Conservation (phyloP, 92 coral and sea anemone species). For the Actinernus sp. region DNA sequence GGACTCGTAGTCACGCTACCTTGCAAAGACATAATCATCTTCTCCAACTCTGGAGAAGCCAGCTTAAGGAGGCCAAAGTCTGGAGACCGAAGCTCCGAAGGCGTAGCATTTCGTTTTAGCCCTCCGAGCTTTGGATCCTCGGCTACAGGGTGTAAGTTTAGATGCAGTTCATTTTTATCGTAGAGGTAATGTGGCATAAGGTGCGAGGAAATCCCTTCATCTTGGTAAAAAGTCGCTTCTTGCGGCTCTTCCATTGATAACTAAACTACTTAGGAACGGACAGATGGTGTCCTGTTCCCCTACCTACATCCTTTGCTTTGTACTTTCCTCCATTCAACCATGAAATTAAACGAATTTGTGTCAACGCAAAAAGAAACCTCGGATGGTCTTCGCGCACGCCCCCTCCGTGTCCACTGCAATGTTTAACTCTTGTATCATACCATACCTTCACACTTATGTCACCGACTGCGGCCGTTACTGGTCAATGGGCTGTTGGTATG, state of each 20-base stretch:
- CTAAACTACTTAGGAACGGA: constrained; percentile 68
- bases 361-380: constrained; percentile 36
- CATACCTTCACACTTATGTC: constrained; percentile 68
- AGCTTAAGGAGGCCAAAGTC: constrained; percentile 98
- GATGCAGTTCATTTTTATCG: constrained; percentile 84
- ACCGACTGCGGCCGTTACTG: constrained; percentile 36
- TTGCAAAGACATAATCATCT: constrained; percentile 98
- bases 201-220: constrained; percentile 90
- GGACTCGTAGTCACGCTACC: constrained; percentile 84
- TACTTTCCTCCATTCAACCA: constrained; percentile 50
- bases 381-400: constrained; percentile 26
- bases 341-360: constrained; percentile 39
- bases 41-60: constrained; percentile 98
- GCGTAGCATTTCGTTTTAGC: constrained; percentile 88
- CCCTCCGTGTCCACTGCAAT: constrained; percentile 31
- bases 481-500: constrained; percentile 57
- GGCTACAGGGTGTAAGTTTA: constrained; percentile 86
- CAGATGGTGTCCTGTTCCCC: constrained; percentile 15
- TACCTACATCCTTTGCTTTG: constrained; percentile 53
- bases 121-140: constrained; percentile 87
- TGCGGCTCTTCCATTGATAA: constrained; percentile 90
- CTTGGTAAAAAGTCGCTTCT: constrained; percentile 96
- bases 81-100: constrained; percentile 93
- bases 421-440: constrained; percentile 63
- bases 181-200: constrained; percentile 92